phyloP scores from a whole-genome alignment of 2,113 vertebrate species.

The Athene noctua region DNA sequence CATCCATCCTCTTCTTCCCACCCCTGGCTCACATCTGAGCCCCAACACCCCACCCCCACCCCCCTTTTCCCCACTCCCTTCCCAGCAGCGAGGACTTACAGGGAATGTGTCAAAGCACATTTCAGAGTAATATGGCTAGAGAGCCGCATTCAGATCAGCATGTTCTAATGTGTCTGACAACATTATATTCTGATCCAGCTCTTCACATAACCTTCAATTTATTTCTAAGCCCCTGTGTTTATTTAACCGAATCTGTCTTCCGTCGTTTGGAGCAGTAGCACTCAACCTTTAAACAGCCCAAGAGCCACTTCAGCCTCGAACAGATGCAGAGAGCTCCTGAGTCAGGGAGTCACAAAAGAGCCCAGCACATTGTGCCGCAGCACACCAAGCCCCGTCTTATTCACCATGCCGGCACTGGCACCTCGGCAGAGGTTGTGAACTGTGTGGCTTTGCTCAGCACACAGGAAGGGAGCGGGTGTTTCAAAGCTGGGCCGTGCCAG shows the following conservation, averaged over 20 bases:
- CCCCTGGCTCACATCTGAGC: not conserved
- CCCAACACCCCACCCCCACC: not conserved
- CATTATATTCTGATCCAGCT: constrained; percentile 65
- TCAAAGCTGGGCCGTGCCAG: not conserved
- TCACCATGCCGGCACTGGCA: not conserved
- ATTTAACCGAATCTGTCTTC: constrained; percentile 67
- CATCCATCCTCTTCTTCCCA: not conserved
- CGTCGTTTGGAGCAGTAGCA: constrained; percentile 37
- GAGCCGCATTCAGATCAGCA: not conserved
- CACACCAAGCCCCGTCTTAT: not conserved
- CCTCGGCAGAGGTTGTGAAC: not conserved
- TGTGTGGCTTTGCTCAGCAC: rapidly evolving
- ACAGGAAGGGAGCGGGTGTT: rapidly evolving
- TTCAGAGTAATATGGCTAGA: not conserved
- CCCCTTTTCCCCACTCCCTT: too few species aligned
- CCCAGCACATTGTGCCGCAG: not conserved
- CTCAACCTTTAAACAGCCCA: constrained; percentile 69
- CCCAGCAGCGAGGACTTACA: rapidly evolving
- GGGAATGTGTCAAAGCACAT: not conserved
- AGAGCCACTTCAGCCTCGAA: constrained; percentile 68
- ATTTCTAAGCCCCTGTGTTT: constrained; percentile 67
- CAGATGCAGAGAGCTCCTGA: constrained; percentile 55
- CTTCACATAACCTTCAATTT: constrained; percentile 47
- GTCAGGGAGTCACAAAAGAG: constrained; percentile 49
- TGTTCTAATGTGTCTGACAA: not conserved